These are phyloP conservation scores for Coryphaenoides rupestris DNA, from an alignment of 2,113 vertebrate species.

Conservation along the genomic window DNA sequence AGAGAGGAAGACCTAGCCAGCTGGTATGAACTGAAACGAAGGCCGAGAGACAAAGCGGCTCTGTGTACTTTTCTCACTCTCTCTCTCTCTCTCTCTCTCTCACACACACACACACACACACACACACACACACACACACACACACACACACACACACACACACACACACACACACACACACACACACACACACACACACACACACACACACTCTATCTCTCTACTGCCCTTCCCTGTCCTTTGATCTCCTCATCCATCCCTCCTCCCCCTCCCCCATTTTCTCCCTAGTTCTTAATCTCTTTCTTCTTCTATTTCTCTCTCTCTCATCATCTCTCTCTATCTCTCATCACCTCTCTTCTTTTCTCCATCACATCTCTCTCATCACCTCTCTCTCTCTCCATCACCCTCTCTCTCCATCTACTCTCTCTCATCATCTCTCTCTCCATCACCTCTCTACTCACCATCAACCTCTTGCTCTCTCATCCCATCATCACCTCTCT, in stretches of 20 bases:
- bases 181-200: too few relatives aligned
- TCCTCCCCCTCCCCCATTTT: too few relatives aligned
- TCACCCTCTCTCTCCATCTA: slow-evolving; percentile 11
- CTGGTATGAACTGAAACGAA: slow-evolving; percentile 45
- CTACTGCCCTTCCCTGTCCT: not conserved
- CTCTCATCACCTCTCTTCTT: slow-evolving; percentile 20
- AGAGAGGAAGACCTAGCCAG: slow-evolving; percentile 17
- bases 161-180: too few relatives aligned
- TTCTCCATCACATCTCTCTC: too few relatives aligned
- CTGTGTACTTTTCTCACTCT: slow-evolving; percentile 45
- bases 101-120: not conserved
- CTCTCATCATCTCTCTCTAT: too few relatives aligned
- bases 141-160: too few relatives aligned
- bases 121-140: too few relatives aligned
- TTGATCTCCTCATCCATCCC: too few relatives aligned
- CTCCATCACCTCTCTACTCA: not conserved
- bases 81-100: slow-evolving; percentile 9
- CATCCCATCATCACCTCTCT: not conserved
- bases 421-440: slow-evolving; percentile 18
- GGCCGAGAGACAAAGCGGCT: slow-evolving; percentile 56
- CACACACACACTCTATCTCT: not conserved
- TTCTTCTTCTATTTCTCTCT: too few relatives aligned
- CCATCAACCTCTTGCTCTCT: too few relatives aligned
- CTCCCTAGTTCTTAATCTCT: too few relatives aligned
- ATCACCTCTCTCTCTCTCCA: too few relatives aligned